Evolutionary conservation across 2,113 vertebrate genomes (phyloP).

Genomic region (Atractosteus spatula): DNA sequence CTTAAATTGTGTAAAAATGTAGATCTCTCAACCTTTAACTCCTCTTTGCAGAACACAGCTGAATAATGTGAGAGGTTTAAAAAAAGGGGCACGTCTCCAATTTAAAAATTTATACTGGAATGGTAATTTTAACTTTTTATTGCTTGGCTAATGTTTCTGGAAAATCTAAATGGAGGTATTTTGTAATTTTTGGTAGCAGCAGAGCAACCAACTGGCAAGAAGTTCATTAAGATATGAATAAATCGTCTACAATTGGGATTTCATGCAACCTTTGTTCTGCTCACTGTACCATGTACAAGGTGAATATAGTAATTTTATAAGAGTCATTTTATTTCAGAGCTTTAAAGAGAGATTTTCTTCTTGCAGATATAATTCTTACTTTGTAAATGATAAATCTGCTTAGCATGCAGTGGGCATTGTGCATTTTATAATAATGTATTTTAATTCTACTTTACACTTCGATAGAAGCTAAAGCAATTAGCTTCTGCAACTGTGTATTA

Average conservation of each 20-base stretch:
- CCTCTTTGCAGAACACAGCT: background rate
- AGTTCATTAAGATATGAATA: slow-evolving; percentile 24
- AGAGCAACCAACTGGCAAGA: slow-evolving; percentile 16
- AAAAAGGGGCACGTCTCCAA: background rate
- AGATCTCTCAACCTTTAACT: background rate
- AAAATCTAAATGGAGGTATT: slow-evolving; percentile 11
- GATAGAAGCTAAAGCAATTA: slow-evolving; percentile 49
- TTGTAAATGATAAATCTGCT: slow-evolving; percentile 18
- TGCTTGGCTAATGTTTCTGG: slow-evolving; percentile 8
- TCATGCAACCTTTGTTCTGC: slow-evolving; percentile 27
- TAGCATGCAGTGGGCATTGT: slow-evolving; percentile 28
- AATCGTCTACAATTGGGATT: slow-evolving; percentile 36
- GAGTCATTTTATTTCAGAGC: slow-evolving; percentile 32
- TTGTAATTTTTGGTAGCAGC: slow-evolving; percentile 15
- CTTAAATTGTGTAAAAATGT: background rate
- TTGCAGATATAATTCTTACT: background rate
- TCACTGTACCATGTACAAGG: slow-evolving; percentile 35
- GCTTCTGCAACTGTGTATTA: slow-evolving; percentile 50
- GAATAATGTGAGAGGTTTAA: background rate
- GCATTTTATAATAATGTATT: slow-evolving; percentile 20
- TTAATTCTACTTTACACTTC: slow-evolving; percentile 37
- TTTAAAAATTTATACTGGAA: slow-evolving; percentile 6
- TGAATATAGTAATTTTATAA: slow-evolving; percentile 36
- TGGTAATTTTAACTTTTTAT: slow-evolving; percentile 14
- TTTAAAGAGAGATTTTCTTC: background rate